These are phyloP conservation scores for Spondyliosoma cantharus DNA, from an alignment of 2,797 vertebrate species.

Conservation along the genomic window DNA sequence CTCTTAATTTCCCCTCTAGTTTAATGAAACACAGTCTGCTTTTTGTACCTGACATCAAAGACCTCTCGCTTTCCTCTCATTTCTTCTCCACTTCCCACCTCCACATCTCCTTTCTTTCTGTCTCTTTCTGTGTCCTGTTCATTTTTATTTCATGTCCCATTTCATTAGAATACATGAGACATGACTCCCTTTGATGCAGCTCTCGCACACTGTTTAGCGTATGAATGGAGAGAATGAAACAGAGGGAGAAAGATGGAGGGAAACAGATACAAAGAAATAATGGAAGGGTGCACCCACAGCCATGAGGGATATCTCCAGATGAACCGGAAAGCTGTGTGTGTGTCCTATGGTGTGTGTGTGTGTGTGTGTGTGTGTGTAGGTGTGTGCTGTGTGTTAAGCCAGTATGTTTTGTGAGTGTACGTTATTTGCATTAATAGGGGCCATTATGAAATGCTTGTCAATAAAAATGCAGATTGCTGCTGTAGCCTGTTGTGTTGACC, in stretches of 20 bases:
- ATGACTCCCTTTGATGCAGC: slow-evolving; percentile 75
- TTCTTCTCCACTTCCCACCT: slow-evolving; percentile 59
- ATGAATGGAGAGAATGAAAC: slow-evolving; percentile 70
- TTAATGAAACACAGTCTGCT: slow-evolving; percentile 34
- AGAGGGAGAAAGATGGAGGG: slow-evolving; percentile 36
- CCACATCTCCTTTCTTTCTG: slow-evolving; percentile 52
- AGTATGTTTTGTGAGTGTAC: slow-evolving; percentile 19
- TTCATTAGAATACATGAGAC: slow-evolving; percentile 78
- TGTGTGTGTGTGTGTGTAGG: slow-evolving; percentile 26
- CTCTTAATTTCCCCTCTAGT: slow-evolving; percentile 41
- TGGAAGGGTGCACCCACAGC: slow-evolving; percentile 34
- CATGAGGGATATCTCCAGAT: slow-evolving; percentile 44
- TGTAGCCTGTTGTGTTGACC: slow-evolving; percentile 8
- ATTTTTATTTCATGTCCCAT: slow-evolving; percentile 68
- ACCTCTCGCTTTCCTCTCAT: slow-evolving; percentile 38
- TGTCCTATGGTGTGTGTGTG: neutral
- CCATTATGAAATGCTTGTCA: slow-evolving; percentile 42
- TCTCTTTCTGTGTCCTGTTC: slow-evolving; percentile 61
- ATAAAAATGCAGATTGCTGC: slow-evolving; percentile 47
- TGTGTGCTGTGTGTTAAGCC: slow-evolving; percentile 25
- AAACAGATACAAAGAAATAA: slow-evolving; percentile 49
- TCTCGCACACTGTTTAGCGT: slow-evolving; percentile 60
- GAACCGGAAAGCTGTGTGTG: slow-evolving; percentile 39
- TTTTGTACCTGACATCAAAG: slow-evolving; percentile 68
- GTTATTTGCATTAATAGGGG: slow-evolving; percentile 46